Conservation (phyloP, 2,888 invertebrate species). For the Campaea margaritaria region DNA sequence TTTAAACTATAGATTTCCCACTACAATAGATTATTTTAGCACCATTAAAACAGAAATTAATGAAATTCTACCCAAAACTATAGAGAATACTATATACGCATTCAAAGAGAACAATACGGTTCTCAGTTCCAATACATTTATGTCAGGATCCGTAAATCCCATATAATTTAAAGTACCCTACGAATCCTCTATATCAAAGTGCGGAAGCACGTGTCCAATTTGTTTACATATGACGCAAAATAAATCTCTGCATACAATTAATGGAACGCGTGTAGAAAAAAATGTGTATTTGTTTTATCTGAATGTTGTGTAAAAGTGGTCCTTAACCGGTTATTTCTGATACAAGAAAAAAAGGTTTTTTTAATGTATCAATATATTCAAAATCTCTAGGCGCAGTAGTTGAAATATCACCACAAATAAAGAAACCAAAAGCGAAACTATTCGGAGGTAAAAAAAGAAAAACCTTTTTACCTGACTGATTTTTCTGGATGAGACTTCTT, state of each 20-base stretch:
- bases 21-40: conserved; percentile 22
- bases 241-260: neutral
- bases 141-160: conserved; percentile 45
- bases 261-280: neutral
- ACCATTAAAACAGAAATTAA: conserved; percentile 28
- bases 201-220: conserved; percentile 34
- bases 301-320: no score
- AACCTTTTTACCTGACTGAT: no score
- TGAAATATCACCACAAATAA: no score
- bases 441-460: no score
- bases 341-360: no score
- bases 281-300: neutral
- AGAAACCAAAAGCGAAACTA: no score
- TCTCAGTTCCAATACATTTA: conserved; percentile 53
- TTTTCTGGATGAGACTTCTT: no score
- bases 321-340: no score
- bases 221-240: conserved; percentile 1
- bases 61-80: conserved; percentile 34
- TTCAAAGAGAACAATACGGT: conserved; percentile 46
- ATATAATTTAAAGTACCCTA: conserved; percentile 43
- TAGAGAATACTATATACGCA: conserved; percentile 10
- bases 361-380: no score
- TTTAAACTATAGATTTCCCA: neutral
- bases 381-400: no score
- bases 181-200: conserved; percentile 45